Conservation (phyloP, 2,888 invertebrate genomes). For the Nephrotoma guestfalica region DNA sequence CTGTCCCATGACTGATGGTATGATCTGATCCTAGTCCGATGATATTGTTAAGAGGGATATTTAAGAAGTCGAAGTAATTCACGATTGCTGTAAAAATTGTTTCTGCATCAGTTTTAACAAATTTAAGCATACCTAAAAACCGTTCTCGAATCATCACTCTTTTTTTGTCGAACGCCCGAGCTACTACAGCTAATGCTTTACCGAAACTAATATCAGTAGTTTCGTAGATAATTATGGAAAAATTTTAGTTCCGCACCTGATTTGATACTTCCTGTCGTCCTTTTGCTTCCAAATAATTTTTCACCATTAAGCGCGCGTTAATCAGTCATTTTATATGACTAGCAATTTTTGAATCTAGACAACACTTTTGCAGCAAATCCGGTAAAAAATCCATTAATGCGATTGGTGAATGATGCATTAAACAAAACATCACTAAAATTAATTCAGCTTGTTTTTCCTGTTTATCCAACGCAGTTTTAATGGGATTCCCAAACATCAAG, state of each 20-base stretch:
- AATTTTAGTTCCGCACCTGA: background rate
- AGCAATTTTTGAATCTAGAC: conserved; percentile 11
- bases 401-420: conserved; percentile 10
- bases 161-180: background rate
- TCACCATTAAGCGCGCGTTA: conserved; percentile 2
- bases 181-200: background rate
- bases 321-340: conserved; percentile 7
- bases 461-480: background rate
- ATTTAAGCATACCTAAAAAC: background rate
- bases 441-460: conserved; percentile 8
- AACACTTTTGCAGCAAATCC: conserved; percentile 7
- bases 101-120: background rate
- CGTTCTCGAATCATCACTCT: background rate
- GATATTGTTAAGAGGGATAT: background rate
- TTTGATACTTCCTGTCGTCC: background rate
- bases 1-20: background rate
- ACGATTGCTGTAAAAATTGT: background rate
- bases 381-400: conserved; percentile 10
- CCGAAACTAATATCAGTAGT: background rate
- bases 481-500: background rate
- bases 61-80: background rate
- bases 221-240: background rate
- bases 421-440: conserved; percentile 11
- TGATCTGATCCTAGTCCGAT: background rate
- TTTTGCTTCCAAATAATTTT: background rate